Evolutionary conservation across 2,113 vertebrate species (phyloP).

Genomic region (Climacteris rufus): DNA sequence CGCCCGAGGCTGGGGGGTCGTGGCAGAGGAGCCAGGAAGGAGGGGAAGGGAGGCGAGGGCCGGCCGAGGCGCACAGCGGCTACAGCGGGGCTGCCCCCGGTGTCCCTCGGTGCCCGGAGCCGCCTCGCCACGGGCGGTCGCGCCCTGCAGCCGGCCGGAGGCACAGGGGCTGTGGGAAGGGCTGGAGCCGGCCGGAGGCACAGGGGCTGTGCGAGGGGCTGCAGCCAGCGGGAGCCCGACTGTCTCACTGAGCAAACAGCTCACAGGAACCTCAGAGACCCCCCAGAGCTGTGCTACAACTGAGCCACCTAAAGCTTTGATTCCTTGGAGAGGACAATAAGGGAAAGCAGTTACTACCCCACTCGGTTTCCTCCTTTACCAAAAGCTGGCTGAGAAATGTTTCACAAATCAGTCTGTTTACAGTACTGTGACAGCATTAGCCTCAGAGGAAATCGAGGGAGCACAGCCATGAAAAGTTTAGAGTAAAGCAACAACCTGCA

Average conservation of each 20-base stretch:
- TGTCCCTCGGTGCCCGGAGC: not conserved
- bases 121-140: accelerated
- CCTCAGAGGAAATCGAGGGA: not conserved
- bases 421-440: not conserved
- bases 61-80: not conserved
- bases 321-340: not conserved
- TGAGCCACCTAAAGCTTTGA: not conserved
- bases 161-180: accelerated
- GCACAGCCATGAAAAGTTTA: not conserved
- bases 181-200: accelerated
- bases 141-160: accelerated
- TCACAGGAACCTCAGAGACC: accelerated
- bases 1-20: not conserved
- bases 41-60: not conserved
- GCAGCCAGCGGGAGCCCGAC: too few relatives aligned
- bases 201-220: accelerated
- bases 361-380: accelerated
- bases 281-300: accelerated
- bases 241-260: not conserved
- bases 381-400: not conserved
- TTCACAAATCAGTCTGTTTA: not conserved
- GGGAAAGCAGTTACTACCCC: not conserved
- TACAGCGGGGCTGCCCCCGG: not conserved
- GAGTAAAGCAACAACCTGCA: not conserved
- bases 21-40: too few relatives aligned